A percentile compares a stretch with the other conserved stretches of the same genome.
phyloP scores from a whole-genome alignment of 2,888 invertebrate genomes.

The Pyrocoelia pectoralis region DNA sequence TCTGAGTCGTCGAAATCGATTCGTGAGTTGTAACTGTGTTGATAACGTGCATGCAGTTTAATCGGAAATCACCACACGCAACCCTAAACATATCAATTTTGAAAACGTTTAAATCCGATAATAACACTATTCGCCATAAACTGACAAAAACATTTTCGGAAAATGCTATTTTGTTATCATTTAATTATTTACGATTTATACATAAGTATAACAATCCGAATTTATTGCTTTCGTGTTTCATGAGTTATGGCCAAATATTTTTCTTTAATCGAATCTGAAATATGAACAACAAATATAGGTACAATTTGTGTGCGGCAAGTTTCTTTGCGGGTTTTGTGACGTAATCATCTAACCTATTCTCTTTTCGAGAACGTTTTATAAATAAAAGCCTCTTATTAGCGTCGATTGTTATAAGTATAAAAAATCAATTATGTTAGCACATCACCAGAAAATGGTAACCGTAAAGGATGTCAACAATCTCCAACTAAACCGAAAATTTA shows the following conservation, averaged over 20 bases:
- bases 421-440: conserved; percentile 1
- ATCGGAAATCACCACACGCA: conserved; percentile 39
- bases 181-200: conserved; percentile 14
- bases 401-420: neutral
- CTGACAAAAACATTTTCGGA: conserved; percentile 23
- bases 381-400: too few relatives aligned
- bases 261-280: neutral
- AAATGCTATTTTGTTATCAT: neutral
- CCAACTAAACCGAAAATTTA: conserved; percentile 26
- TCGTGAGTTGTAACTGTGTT: conserved; percentile 35
- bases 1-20: conserved; percentile 33
- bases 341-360: neutral
- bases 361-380: too few relatives aligned
- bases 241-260: neutral
- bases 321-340: neutral
- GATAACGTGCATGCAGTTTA: conserved; percentile 42
- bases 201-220: conserved; percentile 15
- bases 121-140: conserved; percentile 37
- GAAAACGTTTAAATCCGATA: conserved; percentile 43
- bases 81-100: conserved; percentile 46
- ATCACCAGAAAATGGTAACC: conserved; percentile 3
- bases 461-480: conserved; percentile 18
- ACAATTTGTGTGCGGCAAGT: neutral
- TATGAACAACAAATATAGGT: neutral
- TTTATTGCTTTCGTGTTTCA: conserved; percentile 9